Base-by-base conservation (phyloP, 2,888 invertebrate species). In the Falcaria lacertinaria region DNA sequence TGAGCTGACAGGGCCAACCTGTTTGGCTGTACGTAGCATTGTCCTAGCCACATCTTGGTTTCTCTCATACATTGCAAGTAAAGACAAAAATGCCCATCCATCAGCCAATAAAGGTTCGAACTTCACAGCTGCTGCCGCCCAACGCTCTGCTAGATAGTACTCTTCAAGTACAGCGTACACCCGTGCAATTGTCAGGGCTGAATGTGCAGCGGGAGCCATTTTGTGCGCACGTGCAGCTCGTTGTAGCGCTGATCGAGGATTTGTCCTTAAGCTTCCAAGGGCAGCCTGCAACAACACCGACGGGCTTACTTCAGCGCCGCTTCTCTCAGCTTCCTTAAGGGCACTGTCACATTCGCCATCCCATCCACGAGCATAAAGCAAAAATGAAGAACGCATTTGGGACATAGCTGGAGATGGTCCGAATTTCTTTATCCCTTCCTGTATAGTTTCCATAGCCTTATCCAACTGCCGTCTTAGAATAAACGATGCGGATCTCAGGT, bases 1-100 rank as follows among this genome's bases (percentile, higher is more conserved):
- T 1, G 60, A 41, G 50, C 74, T 79, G 2, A 86, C 34, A 0
- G 76, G 64, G 0, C 89, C 89, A 0, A 69, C 77, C 53, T 89
- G 84, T 25, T 67, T 69, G 0, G 86, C 80, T 3, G 88, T 85
- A 5, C 85, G 79, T 2, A 86, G 52, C 76, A 86, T 74, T 1
- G 68, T 59, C 35, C 71, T 69, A 1, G 84, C 86, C 52, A 74
- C 80, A 6, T 80, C 62, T 1, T 78, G 15, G 16, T 81, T 61
- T 36, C 64, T 69, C 32, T 78, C 70, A 35, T 69, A 59, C 68
- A 86, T 74, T 6, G 83, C 83, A 32, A 86, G 51, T 14, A 83
- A 38, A n/a, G 79, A 74, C 48, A 89, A 52, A 48, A 83, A 60
- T 2, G 83, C 86, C 89, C 89, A 89, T 0, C 77, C 89, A 55